A percentile compares a stretch with the other conserved stretches of the same genome.
Conservation (phyloP, 2,113 vertebrate species). For the Polypterus bichir region DNA sequence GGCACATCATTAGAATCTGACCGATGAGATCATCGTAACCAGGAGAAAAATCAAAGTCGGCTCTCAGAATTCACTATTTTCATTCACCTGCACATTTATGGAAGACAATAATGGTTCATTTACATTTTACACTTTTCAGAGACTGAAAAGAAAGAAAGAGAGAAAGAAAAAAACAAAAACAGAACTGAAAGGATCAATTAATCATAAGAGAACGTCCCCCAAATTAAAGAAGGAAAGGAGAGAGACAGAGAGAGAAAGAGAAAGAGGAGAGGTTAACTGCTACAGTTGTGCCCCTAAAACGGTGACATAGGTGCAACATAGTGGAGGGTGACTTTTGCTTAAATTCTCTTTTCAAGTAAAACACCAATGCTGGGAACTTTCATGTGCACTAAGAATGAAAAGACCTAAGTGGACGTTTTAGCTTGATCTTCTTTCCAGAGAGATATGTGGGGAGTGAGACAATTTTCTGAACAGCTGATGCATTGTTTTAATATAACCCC, state of each 20-base stretch:
- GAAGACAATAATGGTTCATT: constrained; percentile 55
- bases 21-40: constrained; percentile 16
- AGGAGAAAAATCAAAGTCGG: constrained; percentile 20
- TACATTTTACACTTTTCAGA: constrained; percentile 22
- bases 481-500: constrained; percentile 55
- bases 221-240: constrained; percentile 12
- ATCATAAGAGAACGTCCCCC: neutral
- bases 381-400: constrained; percentile 20
- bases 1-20: constrained; percentile 42
- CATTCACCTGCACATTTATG: constrained; percentile 39
- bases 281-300: constrained; percentile 24
- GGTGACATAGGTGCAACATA: constrained; percentile 12
- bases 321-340: constrained; percentile 5
- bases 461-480: constrained; percentile 45
- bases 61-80: constrained; percentile 31
- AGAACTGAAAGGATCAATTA: neutral
- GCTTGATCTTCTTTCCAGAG: constrained; percentile 35
- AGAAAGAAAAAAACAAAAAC: constrained; percentile 20
- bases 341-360: constrained; percentile 24
- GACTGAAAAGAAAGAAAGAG: constrained; percentile 12
- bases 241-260: constrained; percentile 19
- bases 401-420: constrained; percentile 23
- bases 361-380: constrained; percentile 24
- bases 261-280: constrained; percentile 18
- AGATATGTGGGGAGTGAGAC: constrained; percentile 39